Percentiles rank a stretch among this genome's conserved stretches.
Evolutionary conservation across 2,888 invertebrate species (phyloP).

Genomic region (Drosophila phalerata): DNA sequence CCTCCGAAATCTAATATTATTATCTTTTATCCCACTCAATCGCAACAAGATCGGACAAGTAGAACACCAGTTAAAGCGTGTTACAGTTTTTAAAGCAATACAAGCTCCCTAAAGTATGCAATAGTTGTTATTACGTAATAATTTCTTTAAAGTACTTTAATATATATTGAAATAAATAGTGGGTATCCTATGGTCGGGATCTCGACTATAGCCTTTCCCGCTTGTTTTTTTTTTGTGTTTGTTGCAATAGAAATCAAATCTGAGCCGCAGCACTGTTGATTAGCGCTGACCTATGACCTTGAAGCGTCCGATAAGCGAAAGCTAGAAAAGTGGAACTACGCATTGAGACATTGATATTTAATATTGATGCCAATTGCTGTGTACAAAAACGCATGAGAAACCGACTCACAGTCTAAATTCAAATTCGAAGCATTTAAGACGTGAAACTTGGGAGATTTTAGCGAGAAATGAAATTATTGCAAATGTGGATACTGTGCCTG

Average conservation of each 20-base stretch:
- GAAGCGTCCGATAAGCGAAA: constrained; percentile 34
- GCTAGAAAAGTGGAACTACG: constrained; percentile 27
- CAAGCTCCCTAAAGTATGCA: too few relatives aligned
- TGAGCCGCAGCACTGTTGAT: constrained; percentile 32
- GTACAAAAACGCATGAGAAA: neutral
- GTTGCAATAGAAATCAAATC: constrained; percentile 16
- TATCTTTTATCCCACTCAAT: too few relatives aligned
- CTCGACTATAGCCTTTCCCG: too few relatives aligned
- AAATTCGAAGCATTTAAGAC: constrained; percentile 40
- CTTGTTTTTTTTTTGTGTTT: neutral
- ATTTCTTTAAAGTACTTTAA: too few relatives aligned
- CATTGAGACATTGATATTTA: constrained; percentile 20
- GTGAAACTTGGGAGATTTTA: constrained; percentile 23
- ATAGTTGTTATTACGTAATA: too few relatives aligned
- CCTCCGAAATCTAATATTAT: too few relatives aligned
- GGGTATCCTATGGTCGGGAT: too few relatives aligned
- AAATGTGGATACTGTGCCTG: constrained; percentile 17
- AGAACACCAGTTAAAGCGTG: too few relatives aligned
- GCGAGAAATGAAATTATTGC: constrained; percentile 7
- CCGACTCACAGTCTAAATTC: constrained; percentile 36
- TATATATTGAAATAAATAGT: too few relatives aligned
- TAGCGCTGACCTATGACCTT: constrained; percentile 50
- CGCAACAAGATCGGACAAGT: too few relatives aligned
- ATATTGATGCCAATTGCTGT: constrained; percentile 21
- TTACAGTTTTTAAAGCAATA: too few relatives aligned